These are phyloP conservation scores for Lampropteryx suffumata DNA, from an alignment of 2,888 invertebrate genomes.

Conservation along the genomic window DNA sequence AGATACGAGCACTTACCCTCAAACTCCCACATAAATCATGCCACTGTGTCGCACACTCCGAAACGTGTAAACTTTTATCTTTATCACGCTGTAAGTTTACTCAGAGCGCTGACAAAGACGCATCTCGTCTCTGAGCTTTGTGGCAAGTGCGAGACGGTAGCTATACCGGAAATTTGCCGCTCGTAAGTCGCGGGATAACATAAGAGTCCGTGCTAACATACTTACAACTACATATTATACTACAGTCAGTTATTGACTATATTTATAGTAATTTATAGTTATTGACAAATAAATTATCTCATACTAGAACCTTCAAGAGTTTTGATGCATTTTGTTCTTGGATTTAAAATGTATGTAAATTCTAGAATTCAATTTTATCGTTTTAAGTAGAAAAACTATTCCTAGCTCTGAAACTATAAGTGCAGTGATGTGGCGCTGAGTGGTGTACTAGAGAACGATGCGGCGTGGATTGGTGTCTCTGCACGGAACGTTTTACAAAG, in stretches of 20 bases:
- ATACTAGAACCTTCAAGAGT: too few relatives aligned
- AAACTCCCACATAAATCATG: not conserved
- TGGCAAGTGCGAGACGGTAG: not conserved
- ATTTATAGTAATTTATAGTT: too few relatives aligned
- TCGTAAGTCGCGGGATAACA: not conserved
- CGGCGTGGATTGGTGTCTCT: too few relatives aligned
- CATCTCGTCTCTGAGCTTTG: not conserved
- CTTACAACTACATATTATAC: not conserved
- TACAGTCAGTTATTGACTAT: too few relatives aligned
- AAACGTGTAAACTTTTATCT: constrained; percentile 15
- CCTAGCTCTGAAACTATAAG: too few relatives aligned
- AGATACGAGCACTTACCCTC: constrained; percentile 4
- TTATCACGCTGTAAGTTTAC: constrained; percentile 5
- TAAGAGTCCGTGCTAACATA: not conserved
- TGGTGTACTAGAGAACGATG: too few relatives aligned
- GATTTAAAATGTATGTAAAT: too few relatives aligned
- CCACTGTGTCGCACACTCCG: not conserved
- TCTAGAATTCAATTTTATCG: too few relatives aligned
- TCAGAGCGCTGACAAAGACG: constrained; percentile 9
- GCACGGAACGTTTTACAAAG: too few relatives aligned
- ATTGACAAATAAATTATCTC: not conserved
- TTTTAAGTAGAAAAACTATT: too few relatives aligned
- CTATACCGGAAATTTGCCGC: constrained; percentile 1
- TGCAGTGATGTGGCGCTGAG: too few relatives aligned
- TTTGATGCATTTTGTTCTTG: too few relatives aligned